Percentiles rank a stretch among this genome's conserved stretches.
Conservation (phyloP, 2,113 vertebrate genomes). For the Pandion haliaetus region DNA sequence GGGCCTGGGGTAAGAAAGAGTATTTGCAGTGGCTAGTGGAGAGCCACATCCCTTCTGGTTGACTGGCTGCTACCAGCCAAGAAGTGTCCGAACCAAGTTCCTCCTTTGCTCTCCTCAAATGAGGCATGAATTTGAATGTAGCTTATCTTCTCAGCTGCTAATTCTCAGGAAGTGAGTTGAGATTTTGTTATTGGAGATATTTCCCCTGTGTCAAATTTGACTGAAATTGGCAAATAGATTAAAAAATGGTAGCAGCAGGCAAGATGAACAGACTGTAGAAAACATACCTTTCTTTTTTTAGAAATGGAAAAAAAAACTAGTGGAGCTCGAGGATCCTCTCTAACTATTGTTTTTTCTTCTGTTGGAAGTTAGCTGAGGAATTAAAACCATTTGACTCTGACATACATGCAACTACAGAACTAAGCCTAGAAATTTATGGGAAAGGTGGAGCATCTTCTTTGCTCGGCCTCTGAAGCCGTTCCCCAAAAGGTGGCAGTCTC, state of each 20-base stretch:
- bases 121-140: background rate
- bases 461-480: background rate
- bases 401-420: background rate
- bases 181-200: background rate
- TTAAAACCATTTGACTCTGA: background rate
- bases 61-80: background rate
- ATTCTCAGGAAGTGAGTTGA: background rate
- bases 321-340: background rate
- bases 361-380: background rate
- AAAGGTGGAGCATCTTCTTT: background rate
- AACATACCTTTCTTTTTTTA: background rate
- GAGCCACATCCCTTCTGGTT: background rate
- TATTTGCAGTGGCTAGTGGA: background rate
- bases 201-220: background rate
- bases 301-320: background rate
- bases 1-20: background rate
- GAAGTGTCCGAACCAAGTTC: background rate
- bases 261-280: background rate
- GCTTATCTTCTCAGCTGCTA: background rate
- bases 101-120: background rate
- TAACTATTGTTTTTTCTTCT: background rate
- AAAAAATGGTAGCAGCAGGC: background rate
- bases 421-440: background rate
- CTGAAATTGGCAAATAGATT: background rate
- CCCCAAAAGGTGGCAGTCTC: slow-evolving; percentile 68